Evolutionary conservation across 2,113 vertebrate genomes (phyloP).

Genomic region (Alosa alosa): DNA sequence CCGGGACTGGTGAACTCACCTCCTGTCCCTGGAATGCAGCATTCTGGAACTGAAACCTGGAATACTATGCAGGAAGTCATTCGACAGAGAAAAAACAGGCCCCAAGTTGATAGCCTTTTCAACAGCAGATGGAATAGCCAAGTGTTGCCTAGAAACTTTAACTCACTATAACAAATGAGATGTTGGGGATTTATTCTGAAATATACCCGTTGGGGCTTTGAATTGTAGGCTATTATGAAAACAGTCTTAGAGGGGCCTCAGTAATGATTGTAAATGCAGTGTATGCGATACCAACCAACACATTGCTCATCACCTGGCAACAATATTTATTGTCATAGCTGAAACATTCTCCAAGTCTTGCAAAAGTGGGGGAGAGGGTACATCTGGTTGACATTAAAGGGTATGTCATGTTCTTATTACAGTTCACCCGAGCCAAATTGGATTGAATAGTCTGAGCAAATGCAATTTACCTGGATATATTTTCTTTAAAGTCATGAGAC

Average conservation of each 20-base stretch:
- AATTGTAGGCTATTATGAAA: neutral
- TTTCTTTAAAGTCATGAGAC: neutral
- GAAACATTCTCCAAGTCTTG: neutral
- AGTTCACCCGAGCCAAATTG: neutral
- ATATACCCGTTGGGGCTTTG: neutral
- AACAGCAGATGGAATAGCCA: neutral
- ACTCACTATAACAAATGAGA: neutral
- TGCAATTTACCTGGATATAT: neutral
- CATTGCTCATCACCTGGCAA: conserved; percentile 2
- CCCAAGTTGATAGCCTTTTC: neutral
- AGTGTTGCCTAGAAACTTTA: neutral
- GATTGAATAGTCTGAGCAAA: neutral
- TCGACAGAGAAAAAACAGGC: neutral
- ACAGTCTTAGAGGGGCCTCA: neutral
- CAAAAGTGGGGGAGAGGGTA: neutral
- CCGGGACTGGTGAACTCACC: neutral
- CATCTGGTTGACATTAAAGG: conserved; percentile 3
- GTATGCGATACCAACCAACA: neutral
- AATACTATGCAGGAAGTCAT: conserved; percentile 41
- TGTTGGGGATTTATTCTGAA: neutral
- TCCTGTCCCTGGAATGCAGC: conserved; percentile 14
- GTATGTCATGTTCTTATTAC: neutral
- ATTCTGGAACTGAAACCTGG: conserved; percentile 13
- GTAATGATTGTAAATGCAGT: neutral
- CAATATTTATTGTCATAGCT: neutral